Conservation (phyloP, 2,888 invertebrate species). For the Euzetes globulus region DNA sequence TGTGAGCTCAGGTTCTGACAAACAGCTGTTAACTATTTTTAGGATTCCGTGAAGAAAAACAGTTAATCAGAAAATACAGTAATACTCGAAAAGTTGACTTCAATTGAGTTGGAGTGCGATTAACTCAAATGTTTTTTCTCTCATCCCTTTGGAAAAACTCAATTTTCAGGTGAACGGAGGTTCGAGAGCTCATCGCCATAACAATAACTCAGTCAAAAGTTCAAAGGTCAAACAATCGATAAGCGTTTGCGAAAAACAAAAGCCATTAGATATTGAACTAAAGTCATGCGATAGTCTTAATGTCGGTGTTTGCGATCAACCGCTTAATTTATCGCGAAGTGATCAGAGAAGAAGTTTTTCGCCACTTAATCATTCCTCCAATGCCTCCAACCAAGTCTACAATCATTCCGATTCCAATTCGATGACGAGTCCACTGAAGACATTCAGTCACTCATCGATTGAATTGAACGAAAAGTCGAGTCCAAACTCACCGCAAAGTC, state of each 20-base stretch:
- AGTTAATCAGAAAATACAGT: not conserved
- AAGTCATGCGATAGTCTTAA: conserved; percentile 5
- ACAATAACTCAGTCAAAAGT: conserved; percentile 6
- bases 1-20: not conserved
- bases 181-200: conserved; percentile 5
- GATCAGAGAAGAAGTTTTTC: conserved; percentile 20
- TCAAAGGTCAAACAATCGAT: conserved; percentile 5
- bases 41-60: not conserved
- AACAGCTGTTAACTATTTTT: conserved; percentile 7
- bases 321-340: conserved; percentile 14
- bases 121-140: too few species aligned
- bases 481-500: not conserved
- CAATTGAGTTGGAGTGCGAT: too few species aligned
- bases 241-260: conserved; percentile 1
- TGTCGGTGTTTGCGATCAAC: not conserved
- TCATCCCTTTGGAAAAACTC: too few species aligned
- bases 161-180: not conserved
- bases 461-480: not conserved
- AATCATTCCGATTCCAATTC: conserved; percentile 3
- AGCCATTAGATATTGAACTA: not conserved
- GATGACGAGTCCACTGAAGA: not conserved
- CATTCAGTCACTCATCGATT: not conserved
- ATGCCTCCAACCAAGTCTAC: not conserved
- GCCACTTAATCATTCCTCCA: conserved; percentile 7
- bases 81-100: too few species aligned